Percentiles rank a stretch among this genome's conserved stretches.
These are phyloP conservation scores for Candoia aspera DNA, from an alignment of 2,113 vertebrate genomes.

Conservation along the genomic window DNA sequence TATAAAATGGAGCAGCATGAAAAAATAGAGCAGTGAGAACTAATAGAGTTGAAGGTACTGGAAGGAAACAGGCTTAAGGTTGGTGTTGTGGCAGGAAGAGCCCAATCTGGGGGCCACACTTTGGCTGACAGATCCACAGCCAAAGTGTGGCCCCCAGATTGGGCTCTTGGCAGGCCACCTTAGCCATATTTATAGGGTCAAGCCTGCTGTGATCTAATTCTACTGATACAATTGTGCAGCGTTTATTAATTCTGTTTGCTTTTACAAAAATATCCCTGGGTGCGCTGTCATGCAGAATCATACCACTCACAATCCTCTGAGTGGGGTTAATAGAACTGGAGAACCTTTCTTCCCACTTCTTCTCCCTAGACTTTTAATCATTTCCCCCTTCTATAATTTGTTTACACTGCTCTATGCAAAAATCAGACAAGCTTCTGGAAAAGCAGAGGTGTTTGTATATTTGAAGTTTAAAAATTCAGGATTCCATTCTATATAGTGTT, in stretches of 20 bases:
- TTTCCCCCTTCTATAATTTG: not conserved
- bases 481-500: conserved; percentile 16
- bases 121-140: too few relatives aligned
- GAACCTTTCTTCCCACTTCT: not conserved
- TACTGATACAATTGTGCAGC: not conserved
- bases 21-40: not conserved
- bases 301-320: not conserved
- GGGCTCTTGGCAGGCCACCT: not conserved
- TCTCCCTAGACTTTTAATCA: conserved; percentile 17
- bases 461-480: conserved; percentile 39
- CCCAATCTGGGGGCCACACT: not conserved
- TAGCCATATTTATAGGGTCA: not conserved
- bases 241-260: not conserved
- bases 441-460: conserved; percentile 1
- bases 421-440: conserved; percentile 35
- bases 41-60: not conserved
- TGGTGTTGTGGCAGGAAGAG: not conserved
- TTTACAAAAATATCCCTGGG: rapidly evolving
- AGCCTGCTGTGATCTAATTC: not conserved
- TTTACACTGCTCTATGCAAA: conserved; percentile 3
- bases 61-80: not conserved
- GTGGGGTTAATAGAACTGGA: conserved; percentile 3
- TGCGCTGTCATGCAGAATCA: not conserved
- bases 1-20: not conserved
- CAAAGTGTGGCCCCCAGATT: too few relatives aligned